Evolutionary conservation across 2,797 vertebrate genomes (phyloP).

Genomic region (Manis crassicaudata): DNA sequence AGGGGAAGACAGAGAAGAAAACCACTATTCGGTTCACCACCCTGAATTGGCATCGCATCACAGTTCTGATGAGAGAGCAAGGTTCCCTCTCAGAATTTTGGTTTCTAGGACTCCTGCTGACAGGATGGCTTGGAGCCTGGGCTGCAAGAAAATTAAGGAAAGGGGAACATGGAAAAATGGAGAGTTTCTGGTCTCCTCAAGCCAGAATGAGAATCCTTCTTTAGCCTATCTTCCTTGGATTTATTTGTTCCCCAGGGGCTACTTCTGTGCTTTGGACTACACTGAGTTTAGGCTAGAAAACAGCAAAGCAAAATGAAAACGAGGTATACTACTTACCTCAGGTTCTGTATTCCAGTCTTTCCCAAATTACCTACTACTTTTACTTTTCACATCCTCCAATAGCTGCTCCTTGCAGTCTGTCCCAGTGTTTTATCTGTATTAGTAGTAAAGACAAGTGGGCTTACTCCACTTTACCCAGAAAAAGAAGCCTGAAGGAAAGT

Average conservation of each 20-base stretch:
- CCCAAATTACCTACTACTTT: neutral
- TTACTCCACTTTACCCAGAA: neutral
- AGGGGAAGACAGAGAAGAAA: neutral
- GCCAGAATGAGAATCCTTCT: neutral
- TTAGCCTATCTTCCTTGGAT: neutral
- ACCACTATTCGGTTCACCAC: neutral
- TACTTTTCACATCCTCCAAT: neutral
- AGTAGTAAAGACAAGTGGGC: neutral
- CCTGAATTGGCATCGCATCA: fast-evolving
- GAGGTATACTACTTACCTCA: neutral
- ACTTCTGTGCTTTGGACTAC: neutral
- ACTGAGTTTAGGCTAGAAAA: neutral
- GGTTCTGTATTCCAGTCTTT: neutral
- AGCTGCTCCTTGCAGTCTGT: neutral
- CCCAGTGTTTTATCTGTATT: neutral
- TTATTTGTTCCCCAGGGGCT: too few species aligned
- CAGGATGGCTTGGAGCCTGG: fast-evolving
- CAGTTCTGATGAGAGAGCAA: neutral
- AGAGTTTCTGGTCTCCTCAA: neutral
- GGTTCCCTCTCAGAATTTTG: neutral
- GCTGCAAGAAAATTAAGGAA: neutral
- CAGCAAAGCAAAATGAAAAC: neutral
- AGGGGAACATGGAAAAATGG: neutral
- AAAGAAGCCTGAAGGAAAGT: neutral
- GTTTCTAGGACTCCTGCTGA: neutral